phyloP scores from a whole-genome alignment of 1,140 invertebrate genomes.

The Sweltsa coloradensis region DNA sequence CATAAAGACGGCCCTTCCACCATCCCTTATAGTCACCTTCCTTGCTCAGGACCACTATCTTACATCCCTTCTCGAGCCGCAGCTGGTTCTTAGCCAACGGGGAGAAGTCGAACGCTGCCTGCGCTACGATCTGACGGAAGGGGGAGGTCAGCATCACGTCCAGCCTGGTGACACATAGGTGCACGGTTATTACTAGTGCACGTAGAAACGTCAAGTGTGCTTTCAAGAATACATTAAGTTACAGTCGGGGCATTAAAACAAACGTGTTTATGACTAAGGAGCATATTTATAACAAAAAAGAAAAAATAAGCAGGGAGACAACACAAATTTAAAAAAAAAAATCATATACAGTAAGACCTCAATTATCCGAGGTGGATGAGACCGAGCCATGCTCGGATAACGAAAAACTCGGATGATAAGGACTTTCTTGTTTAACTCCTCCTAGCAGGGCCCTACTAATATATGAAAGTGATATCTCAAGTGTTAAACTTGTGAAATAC shows the following conservation, averaged over 20 bases:
- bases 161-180: slow-evolving; percentile 34
- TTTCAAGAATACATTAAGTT: too few species aligned
- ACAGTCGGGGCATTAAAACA: too few species aligned
- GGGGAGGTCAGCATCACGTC: slow-evolving; percentile 65
- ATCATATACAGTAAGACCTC: slow-evolving; percentile 5
- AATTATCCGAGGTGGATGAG: too few species aligned
- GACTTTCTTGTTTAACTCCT: too few species aligned
- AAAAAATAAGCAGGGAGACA: background rate
- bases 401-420: too few species aligned
- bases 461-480: too few species aligned
- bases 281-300: slow-evolving; percentile 3
- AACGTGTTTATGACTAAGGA: too few species aligned
- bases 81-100: slow-evolving; percentile 64
- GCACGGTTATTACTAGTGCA: too few species aligned
- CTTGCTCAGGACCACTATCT: slow-evolving; percentile 63
- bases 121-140: slow-evolving; percentile 56
- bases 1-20: slow-evolving; percentile 64
- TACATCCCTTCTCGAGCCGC: slow-evolving; percentile 59
- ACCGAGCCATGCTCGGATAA: too few species aligned
- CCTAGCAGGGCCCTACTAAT: too few species aligned
- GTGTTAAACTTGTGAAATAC: too few species aligned
- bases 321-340: slow-evolving; percentile 17
- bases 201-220: too few species aligned
- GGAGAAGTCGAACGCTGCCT: slow-evolving; percentile 61
- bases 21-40: slow-evolving; percentile 66